Evolutionary conservation across 2,888 invertebrate species (phyloP).

Genomic region (Scrobipalpa costella): DNA sequence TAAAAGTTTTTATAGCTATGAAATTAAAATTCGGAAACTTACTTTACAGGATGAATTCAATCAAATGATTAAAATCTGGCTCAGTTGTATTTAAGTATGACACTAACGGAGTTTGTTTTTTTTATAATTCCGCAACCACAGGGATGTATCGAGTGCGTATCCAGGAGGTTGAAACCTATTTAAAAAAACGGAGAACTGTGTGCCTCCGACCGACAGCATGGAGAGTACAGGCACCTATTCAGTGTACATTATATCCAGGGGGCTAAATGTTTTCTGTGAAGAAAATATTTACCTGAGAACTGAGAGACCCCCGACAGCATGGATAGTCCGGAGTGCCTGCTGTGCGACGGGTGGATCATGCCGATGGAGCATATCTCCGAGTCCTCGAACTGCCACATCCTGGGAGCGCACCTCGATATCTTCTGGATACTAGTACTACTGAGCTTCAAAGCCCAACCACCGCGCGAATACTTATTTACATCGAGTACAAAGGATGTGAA

Average conservation of each 20-base stretch:
- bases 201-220: too few species aligned
- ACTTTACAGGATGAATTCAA: background rate
- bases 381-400: conserved; percentile 86
- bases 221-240: too few species aligned
- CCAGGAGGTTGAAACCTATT: background rate
- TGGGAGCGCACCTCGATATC: conserved; percentile 33
- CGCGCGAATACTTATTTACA: conserved; percentile 33
- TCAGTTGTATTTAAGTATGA: background rate
- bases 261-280: background rate
- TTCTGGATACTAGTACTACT: conserved; percentile 35
- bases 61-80: background rate
- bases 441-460: conserved; percentile 31
- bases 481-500: conserved; percentile 34
- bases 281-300: conserved; percentile 61
- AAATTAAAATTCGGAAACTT: background rate
- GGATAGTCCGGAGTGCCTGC: conserved; percentile 86
- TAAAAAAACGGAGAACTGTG: too few species aligned
- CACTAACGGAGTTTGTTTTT: background rate
- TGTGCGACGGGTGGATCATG: conserved; percentile 86
- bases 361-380: conserved; percentile 92
- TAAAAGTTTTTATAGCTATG: background rate
- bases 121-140: too few species aligned
- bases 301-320: conserved; percentile 71
- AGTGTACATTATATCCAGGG: too few species aligned
- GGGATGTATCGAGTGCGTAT: too few species aligned